Base-by-base conservation (phyloP, 92 coral and sea anemone species). In the Palythoa grandiflora region DNA sequence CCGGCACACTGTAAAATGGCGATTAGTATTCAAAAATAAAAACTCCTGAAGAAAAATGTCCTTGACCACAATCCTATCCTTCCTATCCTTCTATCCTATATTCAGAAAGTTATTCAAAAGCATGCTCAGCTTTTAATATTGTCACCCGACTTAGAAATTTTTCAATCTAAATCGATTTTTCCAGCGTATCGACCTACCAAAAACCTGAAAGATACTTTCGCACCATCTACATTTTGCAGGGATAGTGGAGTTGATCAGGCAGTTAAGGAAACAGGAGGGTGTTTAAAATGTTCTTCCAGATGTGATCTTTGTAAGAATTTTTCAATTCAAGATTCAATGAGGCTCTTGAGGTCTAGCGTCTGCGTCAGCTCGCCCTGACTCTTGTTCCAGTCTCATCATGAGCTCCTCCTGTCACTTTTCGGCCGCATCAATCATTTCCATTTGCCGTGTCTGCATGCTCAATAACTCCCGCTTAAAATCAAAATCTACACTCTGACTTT, bases 131-230 rank as follows among this genome's bases (percentile, higher is more conserved):
- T 73, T 38, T 21, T 47, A 73, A 21, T n/a, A 16, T 81, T 74
- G 44, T 81, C 74, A 61, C 74, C 86, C 21, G 38, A 61, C 51
- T 44, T 86, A 36, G n/a, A 86, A 74, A 86, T 74, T 51, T 73
- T 74, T 86, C 68, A 73, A 72, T 16, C 83, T 70, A 86, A 74
- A 52, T 86, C 89, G 0, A 55, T 74, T 50, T 72, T 86, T 44
- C 89, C 83, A 20, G 89, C 71, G 15, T 74, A 86, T 36, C 68
- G 89, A 5, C 37, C 71, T 21, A 87, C 85, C 19, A 87, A 87
- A 57, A 87, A 73, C n/a, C 84, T 87, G 16, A 36, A 57, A 76
- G 85, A 39, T n/a, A 52, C 37, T 38, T 20, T 38, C 1, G 80
- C 80, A 75, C 51, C 52, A 9, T 75, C 80, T 37, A 75, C 0